Conservation (phyloP, 1,140 invertebrate species). For the Pteromalus puparum region DNA sequence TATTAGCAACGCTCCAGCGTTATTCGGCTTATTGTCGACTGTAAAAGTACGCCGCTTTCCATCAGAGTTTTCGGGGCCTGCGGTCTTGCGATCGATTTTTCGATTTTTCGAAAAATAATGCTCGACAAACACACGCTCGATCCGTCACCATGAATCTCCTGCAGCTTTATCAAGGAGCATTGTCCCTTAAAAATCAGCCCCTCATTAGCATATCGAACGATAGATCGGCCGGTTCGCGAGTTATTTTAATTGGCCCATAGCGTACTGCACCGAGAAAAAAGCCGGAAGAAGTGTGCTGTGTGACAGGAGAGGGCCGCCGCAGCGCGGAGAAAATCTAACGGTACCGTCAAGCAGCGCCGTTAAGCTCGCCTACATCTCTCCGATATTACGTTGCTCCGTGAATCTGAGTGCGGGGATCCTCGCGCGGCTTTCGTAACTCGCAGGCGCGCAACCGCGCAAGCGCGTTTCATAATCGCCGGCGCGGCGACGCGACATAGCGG, state of each 20-base stretch:
- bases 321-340: slow-evolving; percentile 71
- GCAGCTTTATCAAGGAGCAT: no score
- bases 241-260: slow-evolving; percentile 4
- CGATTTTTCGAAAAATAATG: no score
- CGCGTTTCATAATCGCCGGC: slow-evolving; percentile 66
- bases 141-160: no score
- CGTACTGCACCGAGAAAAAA: slow-evolving; percentile 41
- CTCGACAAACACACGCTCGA: no score
- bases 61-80: no score
- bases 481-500: slow-evolving; percentile 59
- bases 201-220: not conserved
- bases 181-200: not conserved
- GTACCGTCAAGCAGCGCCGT: slow-evolving; percentile 57
- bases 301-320: slow-evolving; percentile 53
- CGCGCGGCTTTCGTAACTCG: slow-evolving; percentile 64
- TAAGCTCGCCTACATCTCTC: slow-evolving; percentile 62
- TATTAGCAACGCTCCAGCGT: no score
- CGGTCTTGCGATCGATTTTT: no score
- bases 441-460: slow-evolving; percentile 26
- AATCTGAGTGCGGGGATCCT: slow-evolving; percentile 43
- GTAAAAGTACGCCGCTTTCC: no score
- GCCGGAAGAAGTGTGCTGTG: slow-evolving; percentile 63
- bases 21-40: no score
- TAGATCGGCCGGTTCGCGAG: not conserved
- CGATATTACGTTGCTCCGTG: slow-evolving; percentile 64